These are phyloP conservation scores for Anthonomus grandis DNA, from an alignment of 1,140 invertebrate genomes.

Conservation along the genomic window DNA sequence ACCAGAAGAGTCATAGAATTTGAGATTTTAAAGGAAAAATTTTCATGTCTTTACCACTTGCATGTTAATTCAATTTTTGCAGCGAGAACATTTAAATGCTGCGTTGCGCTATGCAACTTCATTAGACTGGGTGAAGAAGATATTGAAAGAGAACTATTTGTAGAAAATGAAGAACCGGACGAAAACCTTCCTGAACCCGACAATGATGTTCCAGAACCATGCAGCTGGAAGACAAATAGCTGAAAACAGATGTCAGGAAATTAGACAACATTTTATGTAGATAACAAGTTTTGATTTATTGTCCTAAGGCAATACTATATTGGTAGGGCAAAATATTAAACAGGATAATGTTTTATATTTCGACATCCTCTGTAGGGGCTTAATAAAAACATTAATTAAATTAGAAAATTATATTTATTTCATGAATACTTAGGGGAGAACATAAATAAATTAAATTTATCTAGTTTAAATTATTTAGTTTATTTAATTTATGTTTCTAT, in stretches of 20 bases:
- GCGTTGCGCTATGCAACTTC: too few relatives aligned
- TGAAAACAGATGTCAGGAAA: too few relatives aligned
- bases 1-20: conserved; percentile 16
- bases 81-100: conserved; percentile 21
- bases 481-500: too few relatives aligned
- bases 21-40: conserved; percentile 19
- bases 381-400: conserved; percentile 1
- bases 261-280: conserved; percentile 11
- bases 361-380: neutral
- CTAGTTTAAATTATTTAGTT: too few relatives aligned
- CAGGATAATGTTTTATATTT: conserved; percentile 2
- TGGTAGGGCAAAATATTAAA: neutral
- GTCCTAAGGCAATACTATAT: neutral
- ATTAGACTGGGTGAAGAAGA: too few relatives aligned
- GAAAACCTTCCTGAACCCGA: too few relatives aligned
- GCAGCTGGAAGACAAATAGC: too few relatives aligned
- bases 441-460: conserved; percentile 7
- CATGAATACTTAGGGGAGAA: neutral
- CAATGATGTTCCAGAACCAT: too few relatives aligned
- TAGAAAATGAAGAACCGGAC: conserved; percentile 7
- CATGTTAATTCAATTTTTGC: too few relatives aligned
- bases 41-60: too few relatives aligned
- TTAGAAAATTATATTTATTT: neutral
- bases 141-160: conserved; percentile 5
- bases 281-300: conserved; percentile 2